Percentiles rank a stretch among this genome's conserved stretches.
phyloP scores from a whole-genome alignment of 2,888 invertebrate species.

The Bembecia ichneumoniformis region DNA sequence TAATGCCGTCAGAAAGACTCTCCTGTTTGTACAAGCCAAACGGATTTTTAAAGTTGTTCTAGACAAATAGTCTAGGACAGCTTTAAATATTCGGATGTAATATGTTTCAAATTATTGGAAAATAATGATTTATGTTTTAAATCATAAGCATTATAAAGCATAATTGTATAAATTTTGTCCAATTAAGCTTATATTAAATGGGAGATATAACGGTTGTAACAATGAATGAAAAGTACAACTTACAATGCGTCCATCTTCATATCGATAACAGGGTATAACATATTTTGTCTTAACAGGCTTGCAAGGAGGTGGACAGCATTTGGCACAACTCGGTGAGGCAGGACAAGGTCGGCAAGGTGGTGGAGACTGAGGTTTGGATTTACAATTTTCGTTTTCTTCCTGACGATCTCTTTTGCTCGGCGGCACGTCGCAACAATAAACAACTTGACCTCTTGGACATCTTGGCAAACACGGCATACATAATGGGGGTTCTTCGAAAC shows the following conservation, averaged over 20 bases:
- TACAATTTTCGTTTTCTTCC: background rate
- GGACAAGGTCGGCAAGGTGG: conserved; percentile 1
- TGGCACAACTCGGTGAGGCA: conserved; percentile 9
- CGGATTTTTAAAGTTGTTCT: no score
- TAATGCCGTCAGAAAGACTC: no score
- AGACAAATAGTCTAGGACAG: no score
- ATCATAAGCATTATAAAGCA: no score
- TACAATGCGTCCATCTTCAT: conserved; percentile 64
- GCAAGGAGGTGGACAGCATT: conserved; percentile 16
- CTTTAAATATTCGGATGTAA: no score
- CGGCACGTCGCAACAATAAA: conserved; percentile 33
- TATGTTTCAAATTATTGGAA: no score
- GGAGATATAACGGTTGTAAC: no score
- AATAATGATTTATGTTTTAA: no score
- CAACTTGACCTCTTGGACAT: conserved; percentile 26
- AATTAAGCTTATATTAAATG: no score
- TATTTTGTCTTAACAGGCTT: conserved; percentile 50
- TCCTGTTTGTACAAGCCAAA: no score
- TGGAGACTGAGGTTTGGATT: conserved; percentile 7
- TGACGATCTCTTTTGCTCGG: background rate
- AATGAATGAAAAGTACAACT: conserved; percentile 20
- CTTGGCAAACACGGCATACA: conserved; percentile 39
- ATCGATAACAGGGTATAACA: conserved; percentile 60
- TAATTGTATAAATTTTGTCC: no score
- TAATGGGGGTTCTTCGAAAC: conserved; percentile 22